These are phyloP conservation scores for Erannis defoliaria DNA, from an alignment of 2,888 invertebrate genomes.

Conservation along the genomic window DNA sequence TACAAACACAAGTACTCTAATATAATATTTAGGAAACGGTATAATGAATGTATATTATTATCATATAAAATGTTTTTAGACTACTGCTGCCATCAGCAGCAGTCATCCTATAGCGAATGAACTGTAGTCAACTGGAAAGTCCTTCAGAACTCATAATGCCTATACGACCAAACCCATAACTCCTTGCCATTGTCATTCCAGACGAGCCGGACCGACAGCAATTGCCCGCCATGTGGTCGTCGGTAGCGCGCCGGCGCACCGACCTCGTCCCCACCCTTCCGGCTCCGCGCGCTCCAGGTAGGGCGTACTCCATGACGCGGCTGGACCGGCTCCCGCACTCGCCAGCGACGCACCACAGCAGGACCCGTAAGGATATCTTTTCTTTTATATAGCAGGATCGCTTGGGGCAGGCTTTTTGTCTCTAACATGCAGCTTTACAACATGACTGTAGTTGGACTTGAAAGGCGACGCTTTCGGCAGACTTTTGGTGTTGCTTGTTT, in stretches of 20 bases:
- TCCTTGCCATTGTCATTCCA: constrained; percentile 11
- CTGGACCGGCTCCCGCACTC: constrained; percentile 88
- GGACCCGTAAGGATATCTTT: constrained; percentile 67
- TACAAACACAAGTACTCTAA: too few species aligned
- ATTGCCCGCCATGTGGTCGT: constrained; percentile 89
- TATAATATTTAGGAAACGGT: too few species aligned
- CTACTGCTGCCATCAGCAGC: too few species aligned
- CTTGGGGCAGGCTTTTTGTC: constrained; percentile 14
- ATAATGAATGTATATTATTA: too few species aligned
- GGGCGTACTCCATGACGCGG: constrained; percentile 97
- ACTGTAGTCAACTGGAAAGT: too few species aligned
- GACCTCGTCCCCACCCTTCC: constrained; percentile 97
- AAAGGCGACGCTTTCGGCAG: constrained; percentile 17
- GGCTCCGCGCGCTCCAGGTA: constrained; percentile 86
- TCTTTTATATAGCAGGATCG: constrained; percentile 32
- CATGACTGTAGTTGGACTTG: neutral
- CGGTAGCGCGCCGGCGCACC: constrained; percentile 94
- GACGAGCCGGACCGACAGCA: constrained; percentile 77
- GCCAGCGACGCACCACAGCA: constrained; percentile 72
- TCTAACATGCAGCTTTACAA: constrained; percentile 12
- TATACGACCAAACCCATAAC: neutral
- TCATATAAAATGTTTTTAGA: too few species aligned
- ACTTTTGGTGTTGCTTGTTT: neutral
- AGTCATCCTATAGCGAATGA: too few species aligned
- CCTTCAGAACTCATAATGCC: neutral